Base-by-base conservation (phyloP, 2,888 invertebrate genomes). In the Temnothorax ravouxi region DNA sequence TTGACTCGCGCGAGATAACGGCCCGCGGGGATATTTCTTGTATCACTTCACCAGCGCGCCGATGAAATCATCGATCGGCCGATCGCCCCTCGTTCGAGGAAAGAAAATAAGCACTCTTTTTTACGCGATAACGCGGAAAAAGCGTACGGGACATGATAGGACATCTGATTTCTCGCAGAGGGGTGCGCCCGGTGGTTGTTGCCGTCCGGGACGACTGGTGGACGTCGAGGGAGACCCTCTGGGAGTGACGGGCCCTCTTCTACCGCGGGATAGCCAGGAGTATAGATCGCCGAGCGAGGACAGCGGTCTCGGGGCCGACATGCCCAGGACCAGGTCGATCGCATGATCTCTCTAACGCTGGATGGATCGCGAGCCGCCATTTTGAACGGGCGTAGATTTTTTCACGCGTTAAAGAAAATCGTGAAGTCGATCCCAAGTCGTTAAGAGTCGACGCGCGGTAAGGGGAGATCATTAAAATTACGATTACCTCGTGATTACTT, bases 281-380 rank as follows among this genome's bases (percentile, higher is more conserved):
- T 97, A 97, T 95, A 97, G 97, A 95, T 98, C 98, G 94, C 98
- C 98, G 92, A 98, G 98, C 95, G 98, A 98, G 96, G 98, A 98
- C 97, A 98, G 98, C 95, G 98, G 98, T 95, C 97, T 99, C 95
- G 98, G 98, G 95, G 97, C 98, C 96, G 97, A 97, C 95, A 96
- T 97, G 95, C 96, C 96, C 91, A 93, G 94, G 92, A 94, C 91
- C 91, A 94, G 94, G 94, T 94, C 92, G 86, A 88, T 44, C 79
- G 71, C 69, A 79, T 34, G 56, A 80, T 71, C 59, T 71, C 79
- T 69, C 9, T n/a, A n/a, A 44, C 29, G 77, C 54, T n/a, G 41
- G 15, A 41, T 38, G 52, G 52, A 3, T 54, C 54, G 29, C 52
- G 54, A 13, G 18, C n/a, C 54, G 54, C 69, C 77, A 69, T 77